Evolutionary conservation across 1,140 invertebrate genomes (phyloP).

Genomic region (Platyscapa corneri): DNA sequence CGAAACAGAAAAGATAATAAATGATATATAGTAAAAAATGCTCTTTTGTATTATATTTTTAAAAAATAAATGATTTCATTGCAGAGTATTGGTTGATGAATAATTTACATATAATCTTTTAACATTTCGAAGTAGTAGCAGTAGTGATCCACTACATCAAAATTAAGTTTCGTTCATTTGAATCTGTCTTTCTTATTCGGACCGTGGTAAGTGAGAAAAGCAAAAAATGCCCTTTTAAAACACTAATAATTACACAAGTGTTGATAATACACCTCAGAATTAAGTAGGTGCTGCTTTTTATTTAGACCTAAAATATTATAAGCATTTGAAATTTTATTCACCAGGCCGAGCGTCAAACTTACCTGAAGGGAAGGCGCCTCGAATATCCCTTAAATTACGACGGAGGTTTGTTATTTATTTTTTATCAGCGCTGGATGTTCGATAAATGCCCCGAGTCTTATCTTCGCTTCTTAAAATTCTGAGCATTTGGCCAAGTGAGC

Average conservation of each 20-base stretch:
- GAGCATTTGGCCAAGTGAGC: neutral
- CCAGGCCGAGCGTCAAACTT: neutral
- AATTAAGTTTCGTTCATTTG: neutral
- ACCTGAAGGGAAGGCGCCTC: neutral
- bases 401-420: neutral
- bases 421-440: neutral
- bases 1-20: no score
- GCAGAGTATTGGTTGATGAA: neutral
- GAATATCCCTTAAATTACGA: neutral
- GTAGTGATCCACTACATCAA: neutral
- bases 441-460: neutral
- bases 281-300: neutral
- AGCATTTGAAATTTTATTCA: neutral
- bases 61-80: neutral
- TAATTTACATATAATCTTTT: neutral
- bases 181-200: neutral
- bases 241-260: neutral
- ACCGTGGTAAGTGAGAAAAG: neutral
- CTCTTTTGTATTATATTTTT: no score
- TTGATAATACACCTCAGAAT: neutral
- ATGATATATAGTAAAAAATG: no score
- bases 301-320: neutral
- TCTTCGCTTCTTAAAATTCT: neutral
- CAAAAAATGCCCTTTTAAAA: neutral
- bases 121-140: neutral